A percentile compares a stretch with the other conserved stretches of the same genome.
These are phyloP conservation scores for Cerceris ruficornis DNA, from an alignment of 2,888 invertebrate genomes.

Conservation along the genomic window DNA sequence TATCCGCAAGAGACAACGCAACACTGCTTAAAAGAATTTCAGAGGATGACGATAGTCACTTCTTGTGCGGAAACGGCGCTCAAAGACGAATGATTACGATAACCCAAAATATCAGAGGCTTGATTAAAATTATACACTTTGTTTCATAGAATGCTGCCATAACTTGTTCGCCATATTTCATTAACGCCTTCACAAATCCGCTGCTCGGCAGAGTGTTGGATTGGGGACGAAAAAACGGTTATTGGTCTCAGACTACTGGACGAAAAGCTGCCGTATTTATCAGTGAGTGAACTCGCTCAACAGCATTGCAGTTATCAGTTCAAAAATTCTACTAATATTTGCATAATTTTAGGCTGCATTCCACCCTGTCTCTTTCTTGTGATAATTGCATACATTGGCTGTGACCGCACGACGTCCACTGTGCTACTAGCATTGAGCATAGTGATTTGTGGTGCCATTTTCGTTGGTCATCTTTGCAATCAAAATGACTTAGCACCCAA, in stretches of 20 bases:
- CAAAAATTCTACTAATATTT: no score
- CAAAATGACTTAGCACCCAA: constrained; percentile 79
- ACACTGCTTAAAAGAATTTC: no score
- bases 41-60: no score
- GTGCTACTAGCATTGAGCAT: constrained; percentile 72
- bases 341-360: constrained; percentile 67
- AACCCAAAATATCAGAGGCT: no score
- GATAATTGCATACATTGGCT: constrained; percentile 75
- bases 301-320: background rate
- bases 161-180: constrained; percentile 75
- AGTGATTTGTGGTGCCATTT: constrained; percentile 74
- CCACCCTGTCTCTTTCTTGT: constrained; percentile 73
- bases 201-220: constrained; percentile 73
- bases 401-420: constrained; percentile 67
- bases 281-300: constrained; percentile 66
- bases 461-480: constrained; percentile 78
- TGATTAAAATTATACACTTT: no score
- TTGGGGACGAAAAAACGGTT: constrained; percentile 70
- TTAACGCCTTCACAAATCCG: constrained; percentile 74
- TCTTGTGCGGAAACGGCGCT: no score
- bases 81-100: no score
- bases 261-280: constrained; percentile 77
- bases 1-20: no score
- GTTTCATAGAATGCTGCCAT: constrained; percentile 71
- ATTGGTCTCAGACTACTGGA: constrained; percentile 75